Evolutionary conservation across 2,797 vertebrate genomes (phyloP), one percentile per base, ranked within the genome.

Genomic region (Sardinella longiceps): DNA sequence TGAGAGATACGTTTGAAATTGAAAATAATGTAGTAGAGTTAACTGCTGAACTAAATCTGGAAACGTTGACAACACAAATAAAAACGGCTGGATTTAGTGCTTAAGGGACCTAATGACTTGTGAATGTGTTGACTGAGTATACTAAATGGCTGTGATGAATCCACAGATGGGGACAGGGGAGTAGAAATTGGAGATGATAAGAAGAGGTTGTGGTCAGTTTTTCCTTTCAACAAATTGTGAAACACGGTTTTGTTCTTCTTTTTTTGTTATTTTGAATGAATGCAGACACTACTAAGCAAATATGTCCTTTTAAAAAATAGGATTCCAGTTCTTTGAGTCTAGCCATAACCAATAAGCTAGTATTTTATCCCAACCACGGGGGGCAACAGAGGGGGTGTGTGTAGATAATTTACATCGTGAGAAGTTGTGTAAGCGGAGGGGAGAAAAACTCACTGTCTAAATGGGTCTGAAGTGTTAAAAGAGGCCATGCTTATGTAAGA

Each of bases 361-460:
- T n/a, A 74, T 14, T 74, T 18, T 74, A 33, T 74, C 66, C 37
- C 66, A 74, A 18, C 12, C 37, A n/a, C 56, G 25, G 46, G 46
- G 46, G 58, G 5, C 30, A 5, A 33, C 28, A 30, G 63, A 70
- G 18, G 66, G 66, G 1, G 33, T n/a, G n/a, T n/a, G 30, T 15
- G 5, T 39, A 3, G 66, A 74, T 74, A 39, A 74, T 74, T 39
- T 74, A 74, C 30, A 33, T 33, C 33, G 39, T 74, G 66, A 74
- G 18, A 74, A 37, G 33, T 74, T 74, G 66, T 33, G 37, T 37
- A 74, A 74, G 66, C 33, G 20, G 66, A 74, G 15, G 66, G 33
- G 66, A 74, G n/a, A n/a, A n/a, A n/a, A 37, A 74, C 37, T 74
- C 15, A 9, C 30, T 74, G 66, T 74, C 33, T 74, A 74, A 74